phyloP scores from a whole-genome alignment of 1,140 invertebrate genomes.

The Elymnias hypermnestra region DNA sequence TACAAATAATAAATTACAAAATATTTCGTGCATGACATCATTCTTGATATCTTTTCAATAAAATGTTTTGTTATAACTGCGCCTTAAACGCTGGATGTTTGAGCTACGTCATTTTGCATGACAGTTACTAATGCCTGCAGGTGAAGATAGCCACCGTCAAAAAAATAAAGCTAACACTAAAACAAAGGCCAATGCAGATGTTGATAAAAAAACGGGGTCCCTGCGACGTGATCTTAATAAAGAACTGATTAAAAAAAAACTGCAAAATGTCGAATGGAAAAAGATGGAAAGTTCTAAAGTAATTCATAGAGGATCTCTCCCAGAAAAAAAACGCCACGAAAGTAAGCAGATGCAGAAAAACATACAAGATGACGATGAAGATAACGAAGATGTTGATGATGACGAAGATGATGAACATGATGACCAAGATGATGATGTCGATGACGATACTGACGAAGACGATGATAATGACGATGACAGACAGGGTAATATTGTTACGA shows the following conservation, averaged over 20 bases:
- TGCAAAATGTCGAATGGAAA: slow-evolving; percentile 29
- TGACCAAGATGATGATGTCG: slow-evolving; percentile 13
- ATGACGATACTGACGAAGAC: slow-evolving; percentile 37
- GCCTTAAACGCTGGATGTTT: slow-evolving; percentile 71
- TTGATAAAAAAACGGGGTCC: slow-evolving; percentile 54
- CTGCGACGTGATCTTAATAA: slow-evolving; percentile 22
- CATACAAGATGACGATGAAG: slow-evolving; percentile 56
- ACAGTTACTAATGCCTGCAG: slow-evolving; percentile 78
- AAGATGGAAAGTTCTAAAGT: slow-evolving; percentile 35
- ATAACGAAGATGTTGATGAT: slow-evolving; percentile 70
- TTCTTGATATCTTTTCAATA: slow-evolving; percentile 51
- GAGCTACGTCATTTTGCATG: slow-evolving; percentile 76
- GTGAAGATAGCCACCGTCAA: slow-evolving; percentile 72
- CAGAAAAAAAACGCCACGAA: slow-evolving; percentile 55
- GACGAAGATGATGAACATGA: slow-evolving; percentile 44
- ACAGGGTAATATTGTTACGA: slow-evolving; percentile 40
- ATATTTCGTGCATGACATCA: slow-evolving; percentile 71
- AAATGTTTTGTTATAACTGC: slow-evolving; percentile 49
- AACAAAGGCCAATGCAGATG: slow-evolving; percentile 71
- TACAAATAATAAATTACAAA: slow-evolving; percentile 42
- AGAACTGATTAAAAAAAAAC: slow-evolving; percentile 19
- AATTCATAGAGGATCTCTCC: slow-evolving; percentile 27
- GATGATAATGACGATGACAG: slow-evolving; percentile 71
- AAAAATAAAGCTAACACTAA: slow-evolving; percentile 63
- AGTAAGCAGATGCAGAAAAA: slow-evolving; percentile 52